These are phyloP conservation scores for Parapsyche elsis DNA, from an alignment of 1,140 invertebrate species.

Conservation along the genomic window DNA sequence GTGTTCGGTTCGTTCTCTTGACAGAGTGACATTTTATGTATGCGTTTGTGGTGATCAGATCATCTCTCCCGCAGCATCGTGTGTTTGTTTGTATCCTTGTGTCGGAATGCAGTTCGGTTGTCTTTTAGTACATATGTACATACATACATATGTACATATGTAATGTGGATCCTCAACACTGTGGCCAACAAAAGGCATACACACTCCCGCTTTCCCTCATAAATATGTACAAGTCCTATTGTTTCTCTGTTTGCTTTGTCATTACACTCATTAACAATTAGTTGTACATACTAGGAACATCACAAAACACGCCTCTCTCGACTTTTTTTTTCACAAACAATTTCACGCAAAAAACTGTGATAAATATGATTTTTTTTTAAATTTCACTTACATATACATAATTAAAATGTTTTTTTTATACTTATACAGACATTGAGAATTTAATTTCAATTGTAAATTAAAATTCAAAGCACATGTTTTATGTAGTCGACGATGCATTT, in stretches of 20 bases:
- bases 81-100: not conserved
- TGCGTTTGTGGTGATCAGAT: not conserved
- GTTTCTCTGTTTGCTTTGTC: not conserved
- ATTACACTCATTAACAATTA: conserved; percentile 23
- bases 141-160: no score
- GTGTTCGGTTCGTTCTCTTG: not conserved
- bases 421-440: not conserved
- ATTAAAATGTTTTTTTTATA: no score
- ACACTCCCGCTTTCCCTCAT: conserved; percentile 19
- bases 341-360: not conserved
- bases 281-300: not conserved
- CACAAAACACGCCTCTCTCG: not conserved
- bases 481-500: conserved; percentile 38
- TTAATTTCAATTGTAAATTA: not conserved
- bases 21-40: not conserved
- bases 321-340: not conserved
- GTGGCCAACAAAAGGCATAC: conserved; percentile 10
- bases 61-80: not conserved
- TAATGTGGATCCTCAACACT: not conserved
- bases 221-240: conserved; percentile 14
- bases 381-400: no score
- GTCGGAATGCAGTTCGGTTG: not conserved
- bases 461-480: conserved; percentile 37
- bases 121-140: no score
- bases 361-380: not conserved